A percentile compares a stretch with the other conserved stretches of the same genome.
These are phyloP conservation scores for Thaumetopoea pityocampa DNA, from an alignment of 1,140 invertebrate species.

Conservation along the genomic window DNA sequence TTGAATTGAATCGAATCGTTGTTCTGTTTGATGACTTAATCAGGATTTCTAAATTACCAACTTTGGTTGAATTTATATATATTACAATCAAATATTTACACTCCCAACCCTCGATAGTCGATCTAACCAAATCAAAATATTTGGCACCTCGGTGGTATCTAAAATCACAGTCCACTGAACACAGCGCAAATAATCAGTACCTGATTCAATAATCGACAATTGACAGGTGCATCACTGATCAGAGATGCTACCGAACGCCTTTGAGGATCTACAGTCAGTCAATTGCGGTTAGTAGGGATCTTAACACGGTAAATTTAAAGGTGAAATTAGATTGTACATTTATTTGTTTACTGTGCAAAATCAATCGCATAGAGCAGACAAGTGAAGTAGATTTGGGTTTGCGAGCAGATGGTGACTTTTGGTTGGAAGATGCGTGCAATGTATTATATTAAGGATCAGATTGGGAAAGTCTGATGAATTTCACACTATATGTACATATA, in stretches of 20 bases:
- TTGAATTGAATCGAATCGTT: too few relatives aligned
- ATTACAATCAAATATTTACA: too few relatives aligned
- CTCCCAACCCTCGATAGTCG: too few relatives aligned
- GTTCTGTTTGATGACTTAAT: too few relatives aligned
- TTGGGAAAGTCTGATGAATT: too few relatives aligned
- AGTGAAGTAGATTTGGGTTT: conserved; percentile 35
- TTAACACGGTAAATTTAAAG: conserved; percentile 4
- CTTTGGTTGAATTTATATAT: too few relatives aligned
- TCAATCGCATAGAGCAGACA: conserved; percentile 26
- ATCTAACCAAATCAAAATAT: too few relatives aligned
- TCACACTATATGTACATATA: neutral
- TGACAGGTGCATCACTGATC: conserved; percentile 30
- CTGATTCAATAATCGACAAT: conserved; percentile 32
- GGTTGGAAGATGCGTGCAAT: neutral
- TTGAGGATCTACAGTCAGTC: conserved; percentile 13
- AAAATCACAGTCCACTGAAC: conserved; percentile 18
- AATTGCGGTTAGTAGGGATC: neutral
- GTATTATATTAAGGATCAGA: conserved; percentile 4
- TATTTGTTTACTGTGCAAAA: conserved; percentile 21
- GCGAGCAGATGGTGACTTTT: conserved; percentile 24
- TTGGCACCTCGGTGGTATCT: conserved; percentile 3
- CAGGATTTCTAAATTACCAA: too few relatives aligned
- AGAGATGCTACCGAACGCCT: conserved; percentile 25
- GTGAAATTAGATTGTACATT: conserved; percentile 8
- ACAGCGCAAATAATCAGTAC: conserved; percentile 27